Percentiles rank a stretch among this genome's conserved stretches.
These are phyloP conservation scores for Acanthurus tractus DNA, from an alignment of 2,797 vertebrate genomes.

Conservation along the genomic window DNA sequence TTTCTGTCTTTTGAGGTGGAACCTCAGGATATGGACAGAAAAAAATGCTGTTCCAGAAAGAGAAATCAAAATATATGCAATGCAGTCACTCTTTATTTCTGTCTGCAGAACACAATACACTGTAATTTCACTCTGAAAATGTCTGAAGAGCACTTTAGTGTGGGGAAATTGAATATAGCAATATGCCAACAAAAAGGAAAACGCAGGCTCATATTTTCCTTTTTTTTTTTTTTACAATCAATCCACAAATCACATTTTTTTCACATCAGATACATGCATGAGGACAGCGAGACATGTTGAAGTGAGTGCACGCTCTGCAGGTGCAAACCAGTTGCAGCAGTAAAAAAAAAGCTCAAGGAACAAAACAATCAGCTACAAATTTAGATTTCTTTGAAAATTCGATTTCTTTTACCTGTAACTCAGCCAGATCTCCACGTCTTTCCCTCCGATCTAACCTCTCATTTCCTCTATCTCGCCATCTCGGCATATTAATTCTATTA, in stretches of 20 bases:
- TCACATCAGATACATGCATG: constrained; percentile 41
- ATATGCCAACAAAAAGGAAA: constrained; percentile 51
- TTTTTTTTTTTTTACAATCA: neutral
- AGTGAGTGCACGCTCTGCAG: constrained; percentile 16
- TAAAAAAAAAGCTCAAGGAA: constrained; percentile 22
- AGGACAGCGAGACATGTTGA: constrained; percentile 37
- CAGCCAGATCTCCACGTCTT: constrained; percentile 27
- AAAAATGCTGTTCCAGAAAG: constrained; percentile 50
- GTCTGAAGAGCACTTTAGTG: constrained; percentile 17
- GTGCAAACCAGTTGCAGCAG: constrained; percentile 6
- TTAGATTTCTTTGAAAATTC: constrained; percentile 52
- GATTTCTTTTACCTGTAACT: constrained; percentile 39
- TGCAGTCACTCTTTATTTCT: constrained; percentile 44
- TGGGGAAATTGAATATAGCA: constrained; percentile 36
- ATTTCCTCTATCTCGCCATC: constrained; percentile 62
- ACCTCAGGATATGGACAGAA: constrained; percentile 55
- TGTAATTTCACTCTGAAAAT: constrained; percentile 41
- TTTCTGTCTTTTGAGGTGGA: constrained; percentile 17
- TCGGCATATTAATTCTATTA: constrained; percentile 75
- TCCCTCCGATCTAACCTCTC: constrained; percentile 36
- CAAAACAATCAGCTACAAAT: constrained; percentile 40
- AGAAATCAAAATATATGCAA: constrained; percentile 53
- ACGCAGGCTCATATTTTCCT: constrained; percentile 27
- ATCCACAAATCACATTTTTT: constrained; percentile 42
- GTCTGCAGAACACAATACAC: constrained; percentile 37